Base-by-base conservation (phyloP, 2,797 vertebrate species). In the Lacerta viridis region DNA sequence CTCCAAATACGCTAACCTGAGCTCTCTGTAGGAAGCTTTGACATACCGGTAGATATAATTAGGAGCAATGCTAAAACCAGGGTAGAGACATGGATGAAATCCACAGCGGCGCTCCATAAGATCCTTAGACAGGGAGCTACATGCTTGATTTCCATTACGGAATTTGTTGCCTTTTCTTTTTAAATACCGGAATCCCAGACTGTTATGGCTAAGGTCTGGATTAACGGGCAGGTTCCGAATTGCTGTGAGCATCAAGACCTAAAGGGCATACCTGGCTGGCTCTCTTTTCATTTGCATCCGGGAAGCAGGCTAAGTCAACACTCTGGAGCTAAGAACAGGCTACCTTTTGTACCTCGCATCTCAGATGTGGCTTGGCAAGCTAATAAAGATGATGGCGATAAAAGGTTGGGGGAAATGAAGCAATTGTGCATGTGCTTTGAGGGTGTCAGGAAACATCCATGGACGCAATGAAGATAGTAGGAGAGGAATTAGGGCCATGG, bases 341-440 rank as follows among this genome's bases (percentile, higher is more conserved):
- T 95, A 93, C 93, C 94, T 94, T 55, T 92, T 92, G 39, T 81
- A 82, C 69, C 91, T 93, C 91, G 80, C 88, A 88, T 80, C 86
- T 92, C 93, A 91, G 81, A 93, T 94, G 93, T 94, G 92, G 91
- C 92, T 95, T 94, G 92, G 90, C 93, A 93, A 91, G 81, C 83
- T 91, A 86, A 79, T 93, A 90, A 94, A 94, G 93, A 84, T 94
- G 90, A 87, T 89, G 80, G 55, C 92, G 87, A 94, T 94, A 88
- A 93, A 93, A 85, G 82, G 18, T 23, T 39, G 92, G 66, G 91
- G 50, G 86, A 88, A 90, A 15, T 7, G 25, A 29, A 25, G 39
- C 6, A 29, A 59, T 25, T 36, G 3, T 18, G n/a, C 36, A 0
- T 81, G 20, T 69, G 93, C 89, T 92, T 89, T 86, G 75, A 84